A percentile compares a stretch with the other conserved stretches of the same genome.
phyloP scores from a whole-genome alignment of 1,140 invertebrate species.

The Calosoma granatense region DNA sequence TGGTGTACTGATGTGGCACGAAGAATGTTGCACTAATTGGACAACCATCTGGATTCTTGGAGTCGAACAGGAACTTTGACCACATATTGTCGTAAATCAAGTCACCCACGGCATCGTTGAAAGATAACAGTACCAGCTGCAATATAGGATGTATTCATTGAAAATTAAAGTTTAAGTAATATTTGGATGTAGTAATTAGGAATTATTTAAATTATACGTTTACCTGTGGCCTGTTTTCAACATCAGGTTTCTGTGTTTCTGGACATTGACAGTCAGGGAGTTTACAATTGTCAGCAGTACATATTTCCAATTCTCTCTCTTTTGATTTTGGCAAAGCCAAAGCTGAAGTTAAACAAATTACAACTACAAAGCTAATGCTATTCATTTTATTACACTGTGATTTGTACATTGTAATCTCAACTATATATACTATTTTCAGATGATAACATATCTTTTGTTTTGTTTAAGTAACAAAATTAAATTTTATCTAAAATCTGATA shows the following conservation, averaged over 20 bases:
- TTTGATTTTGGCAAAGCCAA: neutral
- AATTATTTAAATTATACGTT: no score
- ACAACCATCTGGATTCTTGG: conserved; percentile 52
- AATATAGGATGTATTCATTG: no score
- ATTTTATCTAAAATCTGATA: no score
- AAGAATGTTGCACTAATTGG: conserved; percentile 53
- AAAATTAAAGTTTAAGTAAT: no score
- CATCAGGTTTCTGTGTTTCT: conserved; percentile 31
- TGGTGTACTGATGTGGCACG: conserved; percentile 57
- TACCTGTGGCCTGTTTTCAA: conserved; percentile 38
- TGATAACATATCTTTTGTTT: no score
- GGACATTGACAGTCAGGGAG: conserved; percentile 42
- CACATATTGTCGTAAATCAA: conserved; percentile 50
- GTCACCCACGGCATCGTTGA: conserved; percentile 57
- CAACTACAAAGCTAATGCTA: no score
- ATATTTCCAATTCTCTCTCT: neutral
- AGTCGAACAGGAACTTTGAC: conserved; percentile 43
- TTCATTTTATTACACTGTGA: no score
- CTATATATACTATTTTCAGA: no score
- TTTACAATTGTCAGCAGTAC: conserved; percentile 28
- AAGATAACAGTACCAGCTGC: conserved; percentile 55
- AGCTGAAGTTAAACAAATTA: neutral
- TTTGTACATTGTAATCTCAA: no score
- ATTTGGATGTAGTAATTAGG: no score
- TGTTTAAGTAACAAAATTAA: no score